Conservation (phyloP, 1,140 invertebrate genomes). For the Megalopta genalis region DNA sequence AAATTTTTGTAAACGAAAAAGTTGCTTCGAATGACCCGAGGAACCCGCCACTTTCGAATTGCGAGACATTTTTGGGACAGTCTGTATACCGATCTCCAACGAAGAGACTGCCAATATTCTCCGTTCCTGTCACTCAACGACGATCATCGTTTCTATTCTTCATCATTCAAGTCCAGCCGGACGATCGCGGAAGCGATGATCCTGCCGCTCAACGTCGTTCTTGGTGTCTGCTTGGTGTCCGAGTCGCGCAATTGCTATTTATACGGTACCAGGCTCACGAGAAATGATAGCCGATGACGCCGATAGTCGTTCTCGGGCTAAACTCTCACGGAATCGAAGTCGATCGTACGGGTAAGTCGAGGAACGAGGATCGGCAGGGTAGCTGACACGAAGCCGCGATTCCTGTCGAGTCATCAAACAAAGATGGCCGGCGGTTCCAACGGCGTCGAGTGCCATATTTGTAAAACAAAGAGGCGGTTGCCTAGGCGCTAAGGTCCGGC, state of each 20-base stretch:
- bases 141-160: not conserved
- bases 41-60: too few relatives aligned
- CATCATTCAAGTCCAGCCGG: not conserved
- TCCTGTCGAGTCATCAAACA: constrained; percentile 66
- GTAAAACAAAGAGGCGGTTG: constrained; percentile 64
- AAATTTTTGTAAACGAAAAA: too few relatives aligned
- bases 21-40: too few relatives aligned
- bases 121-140: not conserved
- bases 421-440: constrained; percentile 61
- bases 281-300: constrained; percentile 24
- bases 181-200: not conserved
- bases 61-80: too few relatives aligned
- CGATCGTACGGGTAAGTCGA: constrained; percentile 59
- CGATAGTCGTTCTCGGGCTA: not conserved
- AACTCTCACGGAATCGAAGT: constrained; percentile 50
- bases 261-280: not conserved
- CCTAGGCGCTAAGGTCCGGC: constrained; percentile 9
- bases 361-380: constrained; percentile 55
- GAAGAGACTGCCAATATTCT: too few relatives aligned
- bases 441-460: constrained; percentile 58
- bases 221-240: not conserved
- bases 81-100: too few relatives aligned
- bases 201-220: not conserved
- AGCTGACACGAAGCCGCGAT: constrained; percentile 22
- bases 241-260: not conserved